Base-by-base conservation (phyloP, 2,113 vertebrate species). In the Ivindomyrus marchei region DNA sequence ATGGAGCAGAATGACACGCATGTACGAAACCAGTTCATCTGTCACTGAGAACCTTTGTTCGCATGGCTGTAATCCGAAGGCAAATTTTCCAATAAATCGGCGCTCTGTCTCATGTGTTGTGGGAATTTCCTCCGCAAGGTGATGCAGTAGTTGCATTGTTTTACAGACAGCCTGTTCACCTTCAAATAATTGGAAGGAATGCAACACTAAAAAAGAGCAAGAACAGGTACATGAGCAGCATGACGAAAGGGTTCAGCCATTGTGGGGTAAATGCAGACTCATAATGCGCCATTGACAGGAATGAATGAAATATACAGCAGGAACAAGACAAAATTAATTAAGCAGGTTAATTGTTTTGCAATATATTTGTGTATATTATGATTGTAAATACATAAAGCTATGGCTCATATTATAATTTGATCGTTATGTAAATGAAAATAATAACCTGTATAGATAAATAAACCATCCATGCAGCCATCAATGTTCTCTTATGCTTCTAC, bases 161-260 rank as follows among this genome's bases (percentile, higher is more conserved):
- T 74, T 31, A 90, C 7, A 87, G 47, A 47, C 24, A 24, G 36
- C 36, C 62, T 10, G 11, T 17, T 88, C 49, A 62, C 66, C 27
- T 56, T 46, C 39, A 70, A 53, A 31, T 90, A 90, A 90, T 88
- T 88, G 85, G 31, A 77, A 27, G 66, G 45, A 52, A 47, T 53
- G n/a, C 11, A 1, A 3, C 11, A 42, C 24, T 80, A 80, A 80
- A 49, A 27, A 49, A 74, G 31, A 27, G 56, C 46, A 52, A 58
- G 80, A 47, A 49, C 50, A 86, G 27, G 6, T 27, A 80, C 24
- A 62, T 19, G 42, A 66, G n/a, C 3, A 74, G n/a, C 9, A 31
- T 46, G 4, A 74, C 9, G 45, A 50, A 13, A 52, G n/a, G 19
- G 15, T 49, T 85, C 45, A 27, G 27, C 62, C 53, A 13, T 17